Percentiles rank a stretch among this genome's conserved stretches.
Conservation (phyloP, 2,797 vertebrate species). For the Hydrocynus forskahlii region DNA sequence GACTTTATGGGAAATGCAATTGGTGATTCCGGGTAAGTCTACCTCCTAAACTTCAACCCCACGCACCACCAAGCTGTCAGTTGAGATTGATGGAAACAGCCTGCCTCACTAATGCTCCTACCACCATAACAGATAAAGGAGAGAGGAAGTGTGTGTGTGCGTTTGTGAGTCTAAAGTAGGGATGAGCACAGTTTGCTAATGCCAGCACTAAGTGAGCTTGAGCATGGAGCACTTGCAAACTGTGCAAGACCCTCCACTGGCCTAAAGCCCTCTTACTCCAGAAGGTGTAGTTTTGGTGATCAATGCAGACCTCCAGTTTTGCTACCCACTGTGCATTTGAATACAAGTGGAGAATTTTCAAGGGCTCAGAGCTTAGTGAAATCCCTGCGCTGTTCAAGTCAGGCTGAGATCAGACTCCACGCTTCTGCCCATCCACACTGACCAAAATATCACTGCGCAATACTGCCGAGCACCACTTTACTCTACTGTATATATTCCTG, state of each 20-base stretch:
- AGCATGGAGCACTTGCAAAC: background rate
- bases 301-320: constrained; percentile 29
- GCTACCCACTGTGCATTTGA: constrained; percentile 30
- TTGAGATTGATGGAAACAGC: constrained; percentile 41
- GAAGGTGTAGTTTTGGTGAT: background rate
- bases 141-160: background rate
- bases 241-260: background rate
- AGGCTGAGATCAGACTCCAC: constrained; percentile 27
- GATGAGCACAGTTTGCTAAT: background rate
- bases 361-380: constrained; percentile 35
- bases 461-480: background rate
- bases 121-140: constrained; percentile 15
- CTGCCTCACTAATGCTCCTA: constrained; percentile 27
- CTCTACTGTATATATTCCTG: too few relatives aligned
- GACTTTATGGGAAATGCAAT: constrained; percentile 3
- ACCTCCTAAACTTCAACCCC: constrained; percentile 28
- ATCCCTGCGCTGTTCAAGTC: constrained; percentile 18
- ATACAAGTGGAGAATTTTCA: constrained; percentile 35
- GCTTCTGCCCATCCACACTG: background rate
- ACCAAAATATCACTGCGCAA: background rate
- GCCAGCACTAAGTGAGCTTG: background rate
- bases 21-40: constrained; percentile 32
- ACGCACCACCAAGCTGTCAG: constrained; percentile 36
- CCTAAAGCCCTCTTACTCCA: constrained; percentile 2
- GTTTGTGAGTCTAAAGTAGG: background rate